Percentiles rank a stretch among this genome's conserved stretches.
phyloP scores from a whole-genome alignment of 1,140 invertebrate genomes.

The Trissolcus basalis region DNA sequence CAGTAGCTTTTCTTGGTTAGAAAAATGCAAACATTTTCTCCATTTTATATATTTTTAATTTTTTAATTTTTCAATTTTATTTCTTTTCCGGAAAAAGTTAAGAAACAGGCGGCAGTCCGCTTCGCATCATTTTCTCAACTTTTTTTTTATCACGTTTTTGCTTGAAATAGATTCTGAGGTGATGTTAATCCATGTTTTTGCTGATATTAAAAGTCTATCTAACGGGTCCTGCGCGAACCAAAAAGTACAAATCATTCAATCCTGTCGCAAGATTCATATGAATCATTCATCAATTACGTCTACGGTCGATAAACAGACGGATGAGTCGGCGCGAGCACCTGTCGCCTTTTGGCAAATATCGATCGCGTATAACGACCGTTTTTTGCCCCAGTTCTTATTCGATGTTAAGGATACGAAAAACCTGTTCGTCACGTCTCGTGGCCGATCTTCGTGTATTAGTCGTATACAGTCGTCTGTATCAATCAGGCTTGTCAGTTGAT shows the following conservation, averaged over 20 bases:
- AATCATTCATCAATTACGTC: constrained; percentile 30
- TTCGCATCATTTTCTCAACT: no score
- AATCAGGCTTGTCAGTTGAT: constrained; percentile 58
- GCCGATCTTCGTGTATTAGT: constrained; percentile 50
- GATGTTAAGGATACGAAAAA: constrained; percentile 53
- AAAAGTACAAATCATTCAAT: constrained; percentile 26
- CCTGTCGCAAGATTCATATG: neutral
- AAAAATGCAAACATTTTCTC: no score
- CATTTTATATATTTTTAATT: no score
- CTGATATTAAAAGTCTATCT: neutral
- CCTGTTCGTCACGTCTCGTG: constrained; percentile 63
- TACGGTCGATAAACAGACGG: constrained; percentile 24
- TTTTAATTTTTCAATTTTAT: no score
- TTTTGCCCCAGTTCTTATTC: constrained; percentile 53
- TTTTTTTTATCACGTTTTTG: no score
- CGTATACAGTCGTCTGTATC: constrained; percentile 70
- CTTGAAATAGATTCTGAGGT: no score
- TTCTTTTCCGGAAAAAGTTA: no score
- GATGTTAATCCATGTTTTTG: neutral
- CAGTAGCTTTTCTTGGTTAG: no score
- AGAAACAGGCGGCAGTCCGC: no score
- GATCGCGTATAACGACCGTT: constrained; percentile 32
- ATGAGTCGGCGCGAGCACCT: constrained; percentile 28
- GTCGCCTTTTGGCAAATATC: constrained; percentile 23
- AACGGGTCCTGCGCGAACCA: constrained; percentile 6